These are phyloP conservation scores for Girardinichthys multiradiatus DNA, from an alignment of 2,113 vertebrate species.

Conservation along the genomic window DNA sequence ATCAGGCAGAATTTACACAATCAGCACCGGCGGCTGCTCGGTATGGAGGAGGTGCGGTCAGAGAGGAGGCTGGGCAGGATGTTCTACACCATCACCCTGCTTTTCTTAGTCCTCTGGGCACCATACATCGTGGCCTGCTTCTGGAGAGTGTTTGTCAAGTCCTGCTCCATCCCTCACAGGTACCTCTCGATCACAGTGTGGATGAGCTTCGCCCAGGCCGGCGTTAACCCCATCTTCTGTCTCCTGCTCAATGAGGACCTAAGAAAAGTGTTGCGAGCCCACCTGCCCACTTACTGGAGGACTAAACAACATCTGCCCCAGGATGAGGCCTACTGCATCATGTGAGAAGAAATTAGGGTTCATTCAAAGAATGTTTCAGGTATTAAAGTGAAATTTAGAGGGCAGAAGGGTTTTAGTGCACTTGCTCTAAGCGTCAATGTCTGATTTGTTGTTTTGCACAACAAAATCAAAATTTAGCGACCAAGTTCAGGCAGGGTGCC, in stretches of 20 bases:
- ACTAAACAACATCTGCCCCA: conserved; percentile 91
- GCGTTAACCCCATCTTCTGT: conserved; percentile 94
- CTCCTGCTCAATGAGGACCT: conserved; percentile 95
- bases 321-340: conserved; percentile 93
- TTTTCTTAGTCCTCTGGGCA: conserved; percentile 94
- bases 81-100: conserved; percentile 94
- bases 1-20: conserved; percentile 92
- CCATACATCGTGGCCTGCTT: conserved; percentile 95
- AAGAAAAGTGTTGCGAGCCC: conserved; percentile 91
- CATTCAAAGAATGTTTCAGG: conserved; percentile 53
- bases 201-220: conserved; percentile 96
- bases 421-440: conserved; percentile 57
- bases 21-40: conserved; percentile 90
- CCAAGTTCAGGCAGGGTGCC: conserved; percentile 60
- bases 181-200: conserved; percentile 93
- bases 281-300: conserved; percentile 91
- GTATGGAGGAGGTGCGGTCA: conserved; percentile 93
- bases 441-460: conserved; percentile 71
- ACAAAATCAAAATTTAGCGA: conserved; percentile 59
- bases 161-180: conserved; percentile 88
- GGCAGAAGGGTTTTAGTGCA: conserved; percentile 44
- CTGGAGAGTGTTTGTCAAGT: conserved; percentile 94
- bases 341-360: conserved; percentile 76
- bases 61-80: conserved; percentile 93
- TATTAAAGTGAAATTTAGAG: conserved; percentile 37